phyloP scores from a whole-genome alignment of 2,888 invertebrate genomes.

The Mythimna loreyi region DNA sequence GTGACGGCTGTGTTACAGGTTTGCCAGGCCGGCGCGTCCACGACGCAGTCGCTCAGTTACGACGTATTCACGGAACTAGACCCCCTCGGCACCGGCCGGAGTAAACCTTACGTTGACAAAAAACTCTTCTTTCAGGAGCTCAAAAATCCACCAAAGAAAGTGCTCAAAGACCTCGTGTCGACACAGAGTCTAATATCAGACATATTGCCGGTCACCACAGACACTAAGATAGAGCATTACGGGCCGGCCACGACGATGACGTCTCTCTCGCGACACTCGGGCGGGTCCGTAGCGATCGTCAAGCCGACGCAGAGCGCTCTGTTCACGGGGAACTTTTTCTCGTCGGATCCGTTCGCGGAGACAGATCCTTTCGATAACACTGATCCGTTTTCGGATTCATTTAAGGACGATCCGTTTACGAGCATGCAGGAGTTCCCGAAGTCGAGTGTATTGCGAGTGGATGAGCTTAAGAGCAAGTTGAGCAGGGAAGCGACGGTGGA shows the following conservation, averaged over 20 bases:
- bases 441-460: slow-evolving; percentile 72
- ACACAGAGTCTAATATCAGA: slow-evolving; percentile 83
- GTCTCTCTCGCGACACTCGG: slow-evolving; percentile 86
- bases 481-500: slow-evolving; percentile 70
- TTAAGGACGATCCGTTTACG: slow-evolving; percentile 92
- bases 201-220: slow-evolving; percentile 77
- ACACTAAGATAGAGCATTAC: slow-evolving; percentile 78
- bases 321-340: slow-evolving; percentile 82
- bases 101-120: slow-evolving; percentile 98
- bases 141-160: slow-evolving; percentile 98
- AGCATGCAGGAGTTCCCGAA: slow-evolving; percentile 84
- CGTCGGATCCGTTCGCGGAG: slow-evolving; percentile 92
- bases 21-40: slow-evolving; percentile 81
- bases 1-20: slow-evolving; percentile 87
- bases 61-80: slow-evolving; percentile 98
- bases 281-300: slow-evolving; percentile 87
- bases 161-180: slow-evolving; percentile 95
- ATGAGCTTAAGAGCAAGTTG: slow-evolving; percentile 75
- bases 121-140: slow-evolving; percentile 99
- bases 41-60: slow-evolving; percentile 88
- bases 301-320: slow-evolving; percentile 74
- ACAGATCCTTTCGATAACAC: slow-evolving; percentile 94
- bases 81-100: slow-evolving; percentile 97
- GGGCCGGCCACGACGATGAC: slow-evolving; percentile 87
- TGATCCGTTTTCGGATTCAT: slow-evolving; percentile 92